These are phyloP conservation scores for Myotis yumanensis DNA, from an alignment of 2,113 vertebrate genomes.

Conservation along the genomic window DNA sequence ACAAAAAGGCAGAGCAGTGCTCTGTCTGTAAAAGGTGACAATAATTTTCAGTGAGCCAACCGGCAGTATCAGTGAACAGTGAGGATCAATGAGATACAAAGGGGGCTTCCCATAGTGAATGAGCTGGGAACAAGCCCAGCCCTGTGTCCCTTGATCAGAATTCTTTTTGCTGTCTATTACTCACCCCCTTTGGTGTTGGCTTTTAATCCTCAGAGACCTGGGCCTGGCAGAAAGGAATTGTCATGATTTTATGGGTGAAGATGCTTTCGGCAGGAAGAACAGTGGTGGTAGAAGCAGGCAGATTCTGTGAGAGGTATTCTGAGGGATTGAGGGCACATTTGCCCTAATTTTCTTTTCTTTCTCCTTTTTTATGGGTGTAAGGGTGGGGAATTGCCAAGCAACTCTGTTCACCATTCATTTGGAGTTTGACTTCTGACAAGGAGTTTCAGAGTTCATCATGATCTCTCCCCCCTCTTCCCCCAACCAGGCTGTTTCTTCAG, in stretches of 20 bases:
- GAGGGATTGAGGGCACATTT: neutral
- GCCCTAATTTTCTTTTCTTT: neutral
- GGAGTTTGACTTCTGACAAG: neutral
- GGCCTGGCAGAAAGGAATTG: neutral
- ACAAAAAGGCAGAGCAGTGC: neutral
- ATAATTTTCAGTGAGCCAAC: neutral
- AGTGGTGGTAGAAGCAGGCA: no score
- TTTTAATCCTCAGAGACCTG: neutral
- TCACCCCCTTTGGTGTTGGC: neutral
- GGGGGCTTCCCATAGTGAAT: neutral
- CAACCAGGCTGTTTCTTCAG: neutral
- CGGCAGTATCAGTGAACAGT: neutral
- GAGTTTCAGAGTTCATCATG: neutral
- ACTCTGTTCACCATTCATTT: neutral
- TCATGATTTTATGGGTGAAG: neutral
- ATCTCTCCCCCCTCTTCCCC: no score
- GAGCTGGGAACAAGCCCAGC: neutral
- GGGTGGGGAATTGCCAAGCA: neutral
- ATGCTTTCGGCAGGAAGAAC: neutral
- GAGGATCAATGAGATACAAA: neutral
- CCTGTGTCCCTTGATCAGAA: neutral
- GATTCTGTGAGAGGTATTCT: neutral
- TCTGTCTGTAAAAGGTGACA: neutral
- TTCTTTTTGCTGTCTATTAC: neutral
- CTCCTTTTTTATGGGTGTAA: neutral